Conservation (phyloP, 2,113 vertebrate genomes). For the Zootoca vivipara region DNA sequence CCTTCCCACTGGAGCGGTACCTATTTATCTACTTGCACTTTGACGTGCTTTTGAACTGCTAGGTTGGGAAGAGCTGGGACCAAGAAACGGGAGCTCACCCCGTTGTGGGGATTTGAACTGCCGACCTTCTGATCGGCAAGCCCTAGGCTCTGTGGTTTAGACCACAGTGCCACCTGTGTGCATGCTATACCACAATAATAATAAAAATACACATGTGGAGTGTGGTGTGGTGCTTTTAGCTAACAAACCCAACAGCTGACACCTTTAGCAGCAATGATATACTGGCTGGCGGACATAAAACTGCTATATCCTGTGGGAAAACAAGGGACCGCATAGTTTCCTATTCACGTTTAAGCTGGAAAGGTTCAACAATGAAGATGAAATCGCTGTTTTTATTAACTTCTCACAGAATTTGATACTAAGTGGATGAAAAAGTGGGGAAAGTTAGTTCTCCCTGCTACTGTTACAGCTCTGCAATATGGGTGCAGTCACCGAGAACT, state of each 20-base stretch:
- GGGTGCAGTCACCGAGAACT: background rate
- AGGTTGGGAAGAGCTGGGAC: too few relatives aligned
- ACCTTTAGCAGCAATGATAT: slow-evolving; percentile 2
- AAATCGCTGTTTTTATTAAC: slow-evolving; percentile 34
- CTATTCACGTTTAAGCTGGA: background rate
- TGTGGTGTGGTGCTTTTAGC: slow-evolving; percentile 28
- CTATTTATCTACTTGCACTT: too few relatives aligned
- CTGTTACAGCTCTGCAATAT: background rate
- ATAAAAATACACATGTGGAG: background rate
- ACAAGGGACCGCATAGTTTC: background rate
- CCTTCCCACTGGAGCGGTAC: too few relatives aligned
- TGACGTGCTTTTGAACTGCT: too few relatives aligned
- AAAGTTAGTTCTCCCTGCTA: background rate
- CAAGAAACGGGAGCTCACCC: too few relatives aligned
- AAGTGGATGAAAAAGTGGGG: background rate
- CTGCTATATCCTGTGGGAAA: background rate
- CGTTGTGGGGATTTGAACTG: too few relatives aligned
- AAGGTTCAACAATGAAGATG: slow-evolving; percentile 23
- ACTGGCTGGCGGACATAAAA: background rate
- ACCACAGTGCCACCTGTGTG: too few relatives aligned
- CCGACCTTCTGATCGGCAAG: too few relatives aligned
- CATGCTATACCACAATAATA: too few relatives aligned
- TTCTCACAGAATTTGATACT: background rate
- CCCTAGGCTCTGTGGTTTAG: too few relatives aligned
- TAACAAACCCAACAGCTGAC: slow-evolving; percentile 27